Base-by-base conservation (phyloP, 2,888 invertebrate species). In the Lasioglossum pauxillum region DNA sequence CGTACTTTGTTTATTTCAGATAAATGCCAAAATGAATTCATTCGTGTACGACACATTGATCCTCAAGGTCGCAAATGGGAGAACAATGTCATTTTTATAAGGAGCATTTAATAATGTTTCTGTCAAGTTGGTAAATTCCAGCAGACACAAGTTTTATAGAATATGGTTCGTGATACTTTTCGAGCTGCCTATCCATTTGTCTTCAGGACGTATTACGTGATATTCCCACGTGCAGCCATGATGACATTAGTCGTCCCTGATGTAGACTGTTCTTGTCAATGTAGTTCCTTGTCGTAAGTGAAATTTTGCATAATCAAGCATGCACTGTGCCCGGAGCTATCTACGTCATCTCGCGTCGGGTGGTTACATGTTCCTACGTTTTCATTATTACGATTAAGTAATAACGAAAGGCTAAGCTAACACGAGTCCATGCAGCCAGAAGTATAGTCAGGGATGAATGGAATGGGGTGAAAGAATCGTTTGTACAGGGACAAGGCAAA, bases 361-460 rank as follows among this genome's bases (percentile, higher is more conserved):
- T 83, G 81, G 89, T 81, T 80, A 91, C 88, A 87, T 90, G 90
- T 88, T 86, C 91, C 93, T 93, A 92, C 91, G 92, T 94, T 94
- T 94, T 94, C 94, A 94, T 94, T 94, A 94, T 94, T 94, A 92
- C 93, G 92, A 94, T 94, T 94, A 94, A 94, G 94, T 35, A 35
- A 35, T 8, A 35, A 67, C 4, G 67, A 64, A 64, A 64, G 31
- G 31, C 64, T 94, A 93, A 94, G 93, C 92, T 91, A 91, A 69
- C 92, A 93, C 93, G 93, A 93, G 93, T 90, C 90, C 80, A 80
- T 77, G 76, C 84, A 71, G 84, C 23, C 41, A 69, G 87, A 88
- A 87, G 81, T 88, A 90, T 82, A 82, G 82, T 38, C 8, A 49
- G 23, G 64, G 57, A 12, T n/a, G 76, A 72, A 64, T 31, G 76